Percentiles rank a stretch among this genome's conserved stretches.
These are phyloP conservation scores for Mormyrus hasselquistii DNA, from an alignment of 2,797 vertebrate species.

Conservation along the genomic window DNA sequence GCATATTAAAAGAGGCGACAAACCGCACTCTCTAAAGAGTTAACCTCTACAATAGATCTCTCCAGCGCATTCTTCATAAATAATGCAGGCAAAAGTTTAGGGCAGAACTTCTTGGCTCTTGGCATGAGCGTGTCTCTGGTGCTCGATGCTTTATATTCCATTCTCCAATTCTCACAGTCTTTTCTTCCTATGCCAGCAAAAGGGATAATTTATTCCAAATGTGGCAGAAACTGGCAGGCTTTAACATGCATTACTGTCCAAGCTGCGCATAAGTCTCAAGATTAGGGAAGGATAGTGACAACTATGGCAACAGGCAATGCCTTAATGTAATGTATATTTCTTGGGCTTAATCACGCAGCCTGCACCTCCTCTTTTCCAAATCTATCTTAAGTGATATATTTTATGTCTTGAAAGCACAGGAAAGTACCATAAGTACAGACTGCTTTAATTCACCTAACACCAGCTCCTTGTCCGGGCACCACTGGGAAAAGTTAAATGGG, in stretches of 20 bases:
- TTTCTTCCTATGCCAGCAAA: constrained; percentile 65
- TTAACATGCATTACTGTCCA: constrained; percentile 32
- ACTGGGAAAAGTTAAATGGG: background rate
- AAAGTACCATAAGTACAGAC: background rate
- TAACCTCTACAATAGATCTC: constrained; percentile 6
- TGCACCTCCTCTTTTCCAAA: background rate
- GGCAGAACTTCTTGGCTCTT: constrained; percentile 26
- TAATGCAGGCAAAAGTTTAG: constrained; percentile 19
- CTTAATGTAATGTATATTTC: background rate
- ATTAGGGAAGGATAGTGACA: constrained; percentile 11
- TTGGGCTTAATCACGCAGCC: constrained; percentile 30
- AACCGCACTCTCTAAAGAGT: constrained; percentile 1
- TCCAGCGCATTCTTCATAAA: constrained; percentile 23
- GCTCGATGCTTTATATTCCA: constrained; percentile 65
- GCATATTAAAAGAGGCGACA: background rate
- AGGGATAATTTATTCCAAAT: constrained; percentile 57
- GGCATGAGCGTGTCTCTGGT: constrained; percentile 52
- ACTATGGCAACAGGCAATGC: constrained; percentile 1
- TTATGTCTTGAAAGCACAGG: background rate
- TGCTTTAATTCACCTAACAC: background rate
- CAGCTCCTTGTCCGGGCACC: background rate
- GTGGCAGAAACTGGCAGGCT: constrained; percentile 46
- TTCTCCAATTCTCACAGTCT: constrained; percentile 61
- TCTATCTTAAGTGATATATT: background rate
- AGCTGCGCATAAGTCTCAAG: constrained; percentile 12